A percentile compares a stretch with the other conserved stretches of the same genome.
These are phyloP conservation scores for Solenodon paradoxus DNA, from an alignment of 2,113 vertebrate species.

Conservation along the genomic window DNA sequence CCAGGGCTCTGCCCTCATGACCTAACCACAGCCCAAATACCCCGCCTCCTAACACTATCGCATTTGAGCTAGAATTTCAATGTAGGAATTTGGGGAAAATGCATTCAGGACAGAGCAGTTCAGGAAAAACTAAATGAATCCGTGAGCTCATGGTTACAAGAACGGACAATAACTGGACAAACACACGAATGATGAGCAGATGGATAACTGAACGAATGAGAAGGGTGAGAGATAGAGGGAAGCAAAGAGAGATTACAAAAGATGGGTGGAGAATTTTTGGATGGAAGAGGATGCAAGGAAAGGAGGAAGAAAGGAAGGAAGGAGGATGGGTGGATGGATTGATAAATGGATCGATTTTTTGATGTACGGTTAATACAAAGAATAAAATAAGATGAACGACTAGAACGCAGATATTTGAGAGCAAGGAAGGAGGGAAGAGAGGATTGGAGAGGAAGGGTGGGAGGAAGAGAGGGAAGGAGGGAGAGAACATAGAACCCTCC, in stretches of 20 bases:
- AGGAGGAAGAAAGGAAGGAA: not conserved
- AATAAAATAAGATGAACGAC: not conserved
- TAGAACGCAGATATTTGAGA: not conserved
- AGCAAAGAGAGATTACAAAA: not conserved
- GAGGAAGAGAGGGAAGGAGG: accelerated
- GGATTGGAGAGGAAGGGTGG: too few species aligned
- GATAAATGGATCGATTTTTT: not conserved
- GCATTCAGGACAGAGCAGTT: too few species aligned
- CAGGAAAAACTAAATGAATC: too few species aligned
- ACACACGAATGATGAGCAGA: not conserved
- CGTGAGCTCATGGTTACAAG: too few species aligned
- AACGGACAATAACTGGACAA: too few species aligned
- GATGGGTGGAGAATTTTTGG: not conserved
- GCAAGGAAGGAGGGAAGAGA: not conserved
- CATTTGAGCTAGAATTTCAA: too few species aligned
- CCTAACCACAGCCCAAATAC: too few species aligned
- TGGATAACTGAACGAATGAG: not conserved
- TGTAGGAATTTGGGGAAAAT: too few species aligned
- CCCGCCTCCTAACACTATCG: too few species aligned
- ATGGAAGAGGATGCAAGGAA: not conserved
- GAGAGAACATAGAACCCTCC: not conserved
- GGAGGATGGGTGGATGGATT: not conserved
- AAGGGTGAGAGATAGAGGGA: not conserved
- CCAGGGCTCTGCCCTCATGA: too few species aligned
- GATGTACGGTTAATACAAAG: not conserved